phyloP scores from a whole-genome alignment of 2,113 vertebrate genomes.

The Phoxinus phoxinus region DNA sequence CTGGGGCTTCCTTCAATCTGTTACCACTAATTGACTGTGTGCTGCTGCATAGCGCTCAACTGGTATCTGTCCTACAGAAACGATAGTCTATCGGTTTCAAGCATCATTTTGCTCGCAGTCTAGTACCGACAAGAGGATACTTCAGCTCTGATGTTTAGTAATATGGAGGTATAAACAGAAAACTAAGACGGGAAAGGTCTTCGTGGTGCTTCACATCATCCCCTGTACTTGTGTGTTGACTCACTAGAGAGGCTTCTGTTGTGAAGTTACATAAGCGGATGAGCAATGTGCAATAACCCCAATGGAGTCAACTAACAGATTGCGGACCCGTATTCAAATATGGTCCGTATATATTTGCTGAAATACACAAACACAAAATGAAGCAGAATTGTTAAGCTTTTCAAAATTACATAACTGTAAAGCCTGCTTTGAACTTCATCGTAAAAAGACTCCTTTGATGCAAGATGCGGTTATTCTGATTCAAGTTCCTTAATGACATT shows the following conservation, averaged over 20 bases:
- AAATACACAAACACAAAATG: slow-evolving; percentile 35
- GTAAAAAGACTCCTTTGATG: slow-evolving; percentile 22
- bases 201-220: neutral
- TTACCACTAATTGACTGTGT: slow-evolving; percentile 76
- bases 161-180: slow-evolving; percentile 29
- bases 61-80: slow-evolving; percentile 5
- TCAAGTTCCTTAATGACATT: slow-evolving; percentile 25
- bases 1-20: slow-evolving; percentile 70
- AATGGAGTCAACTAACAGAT: slow-evolving; percentile 35
- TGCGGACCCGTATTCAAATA: slow-evolving; percentile 22
- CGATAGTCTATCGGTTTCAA: slow-evolving; percentile 37
- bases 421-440: slow-evolving; percentile 29
- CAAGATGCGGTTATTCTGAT: slow-evolving; percentile 5
- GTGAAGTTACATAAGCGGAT: slow-evolving; percentile 41
- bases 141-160: slow-evolving; percentile 39
- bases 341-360: slow-evolving; percentile 6
- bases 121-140: slow-evolving; percentile 8
- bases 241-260: slow-evolving; percentile 24
- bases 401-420: slow-evolving; percentile 37
- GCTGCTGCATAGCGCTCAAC: slow-evolving; percentile 65
- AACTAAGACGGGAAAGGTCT: slow-evolving; percentile 23
- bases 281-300: slow-evolving; percentile 41
- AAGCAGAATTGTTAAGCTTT: slow-evolving; percentile 11
- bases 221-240: slow-evolving; percentile 10
- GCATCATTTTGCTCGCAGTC: slow-evolving; percentile 50